Evolutionary conservation across 2,113 vertebrate species (phyloP).

Genomic region (Hippopotamus amphibius): DNA sequence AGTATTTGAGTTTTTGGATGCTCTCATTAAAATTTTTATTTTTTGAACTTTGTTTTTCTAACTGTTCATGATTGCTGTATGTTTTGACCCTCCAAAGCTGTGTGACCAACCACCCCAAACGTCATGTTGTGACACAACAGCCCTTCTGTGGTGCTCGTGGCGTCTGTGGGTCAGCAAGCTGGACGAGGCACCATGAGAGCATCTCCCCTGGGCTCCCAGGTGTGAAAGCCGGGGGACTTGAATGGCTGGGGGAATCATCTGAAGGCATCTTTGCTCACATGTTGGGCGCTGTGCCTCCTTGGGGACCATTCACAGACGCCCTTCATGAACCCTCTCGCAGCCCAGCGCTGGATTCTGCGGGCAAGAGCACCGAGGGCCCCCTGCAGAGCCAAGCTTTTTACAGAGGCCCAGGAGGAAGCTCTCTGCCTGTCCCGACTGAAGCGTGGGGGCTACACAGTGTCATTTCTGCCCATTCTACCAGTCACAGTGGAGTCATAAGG

Average conservation of each 20-base stretch:
- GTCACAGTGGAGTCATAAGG: not conserved
- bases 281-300: not conserved
- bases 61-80: not conserved
- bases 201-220: not conserved
- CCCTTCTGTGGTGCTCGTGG: fast-evolving
- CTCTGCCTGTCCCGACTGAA: not conserved
- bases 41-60: not conserved
- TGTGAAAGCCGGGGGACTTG: fast-evolving
- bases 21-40: not conserved
- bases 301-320: fast-evolving
- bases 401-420: not conserved
- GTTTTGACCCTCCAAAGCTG: not conserved
- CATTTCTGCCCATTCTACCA: fast-evolving
- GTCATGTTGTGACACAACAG: not conserved
- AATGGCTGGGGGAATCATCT: not conserved
- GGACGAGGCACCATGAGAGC: fast-evolving
- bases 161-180: fast-evolving
- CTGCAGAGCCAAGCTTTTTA: not conserved
- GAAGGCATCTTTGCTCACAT: not conserved
- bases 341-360: not conserved
- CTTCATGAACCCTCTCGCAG: fast-evolving
- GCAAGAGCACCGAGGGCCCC: fast-evolving
- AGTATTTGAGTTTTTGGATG: not conserved
- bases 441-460: fast-evolving
- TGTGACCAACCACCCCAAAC: not conserved